phyloP scores from a whole-genome alignment of 2,797 vertebrate genomes.

The Syndactyla subalaris region DNA sequence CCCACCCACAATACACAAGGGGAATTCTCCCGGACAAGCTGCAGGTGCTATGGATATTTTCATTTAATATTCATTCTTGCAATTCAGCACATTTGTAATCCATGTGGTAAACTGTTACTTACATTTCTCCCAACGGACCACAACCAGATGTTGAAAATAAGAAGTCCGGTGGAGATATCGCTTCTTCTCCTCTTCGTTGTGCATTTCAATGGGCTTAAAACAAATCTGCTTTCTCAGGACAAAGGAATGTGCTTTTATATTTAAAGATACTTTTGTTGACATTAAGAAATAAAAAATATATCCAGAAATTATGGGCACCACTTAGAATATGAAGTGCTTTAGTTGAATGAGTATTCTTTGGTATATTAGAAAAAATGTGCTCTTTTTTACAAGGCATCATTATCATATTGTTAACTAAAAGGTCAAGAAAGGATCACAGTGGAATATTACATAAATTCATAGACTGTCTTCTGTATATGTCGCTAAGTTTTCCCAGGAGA shows the following conservation, averaged over 20 bases:
- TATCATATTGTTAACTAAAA: neutral
- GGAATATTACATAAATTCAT: slow-evolving; percentile 16
- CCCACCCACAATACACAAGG: slow-evolving; percentile 79
- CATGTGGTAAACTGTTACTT: slow-evolving; percentile 83
- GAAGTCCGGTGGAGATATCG: slow-evolving; percentile 59
- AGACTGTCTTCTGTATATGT: slow-evolving; percentile 3
- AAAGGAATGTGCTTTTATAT: slow-evolving; percentile 61
- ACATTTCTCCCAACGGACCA: slow-evolving; percentile 78
- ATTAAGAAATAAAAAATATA: slow-evolving; percentile 70
- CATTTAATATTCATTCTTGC: slow-evolving; percentile 86
- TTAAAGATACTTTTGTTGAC: slow-evolving; percentile 73
- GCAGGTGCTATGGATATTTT: slow-evolving; percentile 86
- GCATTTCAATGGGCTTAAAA: slow-evolving; percentile 75
- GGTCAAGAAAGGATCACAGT: neutral
- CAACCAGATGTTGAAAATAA: slow-evolving; percentile 71
- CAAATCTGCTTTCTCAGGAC: slow-evolving; percentile 68
- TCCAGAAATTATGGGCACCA: slow-evolving; percentile 49
- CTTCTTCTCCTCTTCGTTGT: slow-evolving; percentile 68
- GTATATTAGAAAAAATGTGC: slow-evolving; percentile 36
- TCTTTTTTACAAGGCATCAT: neutral
- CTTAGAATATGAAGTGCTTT: slow-evolving; percentile 41
- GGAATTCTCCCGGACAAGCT: slow-evolving; percentile 81
- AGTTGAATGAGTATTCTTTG: slow-evolving; percentile 44
- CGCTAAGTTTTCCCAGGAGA: slow-evolving; percentile 47
- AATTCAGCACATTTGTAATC: slow-evolving; percentile 88